Percentiles rank a stretch among this genome's conserved stretches.
Conservation (phyloP, 1,140 invertebrate genomes). For the Microplitis demolitor region DNA sequence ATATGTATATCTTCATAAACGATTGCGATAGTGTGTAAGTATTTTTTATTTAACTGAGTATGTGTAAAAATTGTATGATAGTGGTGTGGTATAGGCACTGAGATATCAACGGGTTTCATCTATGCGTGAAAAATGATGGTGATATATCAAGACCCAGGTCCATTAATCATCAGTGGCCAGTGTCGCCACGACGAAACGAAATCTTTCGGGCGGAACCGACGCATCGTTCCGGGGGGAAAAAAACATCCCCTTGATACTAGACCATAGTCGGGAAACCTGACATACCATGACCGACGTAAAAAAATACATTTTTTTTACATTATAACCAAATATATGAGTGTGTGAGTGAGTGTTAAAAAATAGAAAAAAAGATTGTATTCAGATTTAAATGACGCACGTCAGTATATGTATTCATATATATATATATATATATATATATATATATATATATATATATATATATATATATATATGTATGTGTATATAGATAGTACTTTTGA, state of each 20-base stretch:
- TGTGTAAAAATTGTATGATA: not conserved
- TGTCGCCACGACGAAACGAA: constrained; percentile 39
- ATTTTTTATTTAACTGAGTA: not conserved
- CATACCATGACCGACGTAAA: not conserved
- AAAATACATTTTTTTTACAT: not conserved
- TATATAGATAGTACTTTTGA: constrained; percentile 1
- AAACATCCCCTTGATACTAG: constrained; percentile 32
- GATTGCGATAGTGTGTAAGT: not conserved
- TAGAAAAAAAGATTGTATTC: not conserved
- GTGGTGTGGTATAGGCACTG: constrained; percentile 2
- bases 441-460: too few relatives aligned
- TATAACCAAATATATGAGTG: not conserved
- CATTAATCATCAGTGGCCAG: constrained; percentile 47
- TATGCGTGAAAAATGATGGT: constrained; percentile 54
- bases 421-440: too few relatives aligned
- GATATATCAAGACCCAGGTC: constrained; percentile 42
- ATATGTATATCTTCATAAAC: not conserved
- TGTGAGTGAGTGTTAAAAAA: not conserved
- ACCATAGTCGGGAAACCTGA: not conserved
- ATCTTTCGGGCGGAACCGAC: constrained; percentile 40
- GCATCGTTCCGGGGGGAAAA: constrained; percentile 32
- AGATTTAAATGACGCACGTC: constrained; percentile 5
- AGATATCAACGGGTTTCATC: constrained; percentile 45
- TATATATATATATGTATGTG: not conserved
- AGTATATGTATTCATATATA: not conserved